Percentiles rank a stretch among this genome's conserved stretches.
Evolutionary conservation across 2,113 vertebrate species (phyloP).

Genomic region (Hyperoodon ampullatus): DNA sequence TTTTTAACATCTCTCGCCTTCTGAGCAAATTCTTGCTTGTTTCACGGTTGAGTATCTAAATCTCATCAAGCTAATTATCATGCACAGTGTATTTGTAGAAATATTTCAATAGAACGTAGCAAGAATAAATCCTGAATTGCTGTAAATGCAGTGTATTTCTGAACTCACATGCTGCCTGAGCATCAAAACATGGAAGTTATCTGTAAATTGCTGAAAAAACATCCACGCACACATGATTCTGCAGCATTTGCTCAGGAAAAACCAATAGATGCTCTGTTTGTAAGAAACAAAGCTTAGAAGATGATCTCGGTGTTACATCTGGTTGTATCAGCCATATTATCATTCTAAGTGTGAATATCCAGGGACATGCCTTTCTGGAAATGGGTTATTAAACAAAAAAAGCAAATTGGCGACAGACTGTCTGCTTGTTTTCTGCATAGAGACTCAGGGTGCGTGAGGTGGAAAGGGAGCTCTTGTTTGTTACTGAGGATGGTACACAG

Average conservation of each 20-base stretch:
- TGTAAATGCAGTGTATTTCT: conserved; percentile 75
- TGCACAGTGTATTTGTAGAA: conserved; percentile 77
- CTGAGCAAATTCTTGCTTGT: conserved; percentile 70
- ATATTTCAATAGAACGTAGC: conserved; percentile 80
- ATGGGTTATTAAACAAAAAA: background rate
- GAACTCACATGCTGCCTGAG: conserved; percentile 53
- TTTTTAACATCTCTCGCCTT: conserved; percentile 69
- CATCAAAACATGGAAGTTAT: conserved; percentile 45
- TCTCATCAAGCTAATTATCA: conserved; percentile 81
- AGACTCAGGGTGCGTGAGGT: conserved; percentile 15
- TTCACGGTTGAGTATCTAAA: conserved; percentile 72
- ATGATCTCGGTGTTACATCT: background rate
- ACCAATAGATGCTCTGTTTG: conserved; percentile 28
- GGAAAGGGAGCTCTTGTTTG: background rate
- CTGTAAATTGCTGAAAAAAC: conserved; percentile 36
- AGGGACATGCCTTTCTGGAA: conserved; percentile 57
- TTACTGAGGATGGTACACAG: background rate
- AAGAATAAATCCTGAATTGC: conserved; percentile 80
- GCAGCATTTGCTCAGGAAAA: conserved; percentile 55
- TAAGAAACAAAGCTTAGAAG: conserved; percentile 46
- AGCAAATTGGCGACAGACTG: background rate
- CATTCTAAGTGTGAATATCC: conserved; percentile 10
- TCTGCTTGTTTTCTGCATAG: conserved; percentile 50
- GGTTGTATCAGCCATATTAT: background rate
- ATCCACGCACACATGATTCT: conserved; percentile 36